A percentile compares a stretch with the other conserved stretches of the same genome.
Evolutionary conservation across 2,113 vertebrate species (phyloP).

Genomic region (Pelobates fuscus): DNA sequence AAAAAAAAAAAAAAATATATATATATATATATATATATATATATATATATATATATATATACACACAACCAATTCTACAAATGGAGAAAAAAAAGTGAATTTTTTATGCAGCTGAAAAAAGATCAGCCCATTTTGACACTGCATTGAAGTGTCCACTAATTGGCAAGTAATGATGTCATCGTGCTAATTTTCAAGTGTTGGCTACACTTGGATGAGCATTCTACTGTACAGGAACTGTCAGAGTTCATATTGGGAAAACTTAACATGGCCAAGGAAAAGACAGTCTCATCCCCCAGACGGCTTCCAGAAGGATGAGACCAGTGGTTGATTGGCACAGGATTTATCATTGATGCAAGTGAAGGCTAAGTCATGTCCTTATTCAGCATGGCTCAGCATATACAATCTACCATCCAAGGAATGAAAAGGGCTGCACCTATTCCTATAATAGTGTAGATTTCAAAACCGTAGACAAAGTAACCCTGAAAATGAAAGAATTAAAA

Average conservation of each 20-base stretch:
- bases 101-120: not conserved
- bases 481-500: not conserved
- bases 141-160: not conserved
- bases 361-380: not conserved
- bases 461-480: no score
- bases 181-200: not conserved
- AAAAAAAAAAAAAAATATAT: no score
- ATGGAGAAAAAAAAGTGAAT: no score
- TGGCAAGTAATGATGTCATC: not conserved
- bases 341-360: not conserved
- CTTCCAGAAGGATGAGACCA: not conserved
- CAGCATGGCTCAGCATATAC: conserved; percentile 11
- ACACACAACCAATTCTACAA: no score
- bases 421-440: not conserved
- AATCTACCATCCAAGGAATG: not conserved
- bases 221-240: no score
- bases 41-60: no score
- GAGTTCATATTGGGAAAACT: not conserved
- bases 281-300: not conserved
- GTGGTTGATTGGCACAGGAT: not conserved
- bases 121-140: no score
- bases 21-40: no score
- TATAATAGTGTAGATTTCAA: no score
- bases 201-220: not conserved
- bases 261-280: not conserved